Conservation (phyloP, 1,140 invertebrate species). For the Caligus rogercresseyi region DNA sequence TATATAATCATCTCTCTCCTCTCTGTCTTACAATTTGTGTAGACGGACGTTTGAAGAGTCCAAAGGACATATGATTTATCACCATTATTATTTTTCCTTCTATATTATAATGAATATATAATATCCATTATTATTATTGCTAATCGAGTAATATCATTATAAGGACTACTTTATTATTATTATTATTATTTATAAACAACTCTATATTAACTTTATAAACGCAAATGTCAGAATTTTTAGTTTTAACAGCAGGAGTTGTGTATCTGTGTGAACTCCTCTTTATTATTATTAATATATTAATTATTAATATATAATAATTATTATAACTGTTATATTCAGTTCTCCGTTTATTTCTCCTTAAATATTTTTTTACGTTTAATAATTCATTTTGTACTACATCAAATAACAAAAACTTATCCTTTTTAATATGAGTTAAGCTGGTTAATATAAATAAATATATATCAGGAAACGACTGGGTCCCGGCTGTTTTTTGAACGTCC, state of each 20-base stretch:
- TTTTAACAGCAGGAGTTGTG: not conserved
- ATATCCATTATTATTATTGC: not conserved
- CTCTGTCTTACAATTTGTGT: too few species aligned
- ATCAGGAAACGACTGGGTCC: too few species aligned
- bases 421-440: too few species aligned
- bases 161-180: not conserved
- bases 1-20: too few species aligned
- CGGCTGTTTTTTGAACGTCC: too few species aligned
- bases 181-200: conserved; percentile 8
- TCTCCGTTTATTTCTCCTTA: conserved; percentile 18
- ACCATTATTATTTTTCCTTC: too few species aligned
- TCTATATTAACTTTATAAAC: conserved; percentile 9
- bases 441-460: too few species aligned
- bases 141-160: not conserved
- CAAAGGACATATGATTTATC: too few species aligned
- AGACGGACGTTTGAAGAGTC: too few species aligned
- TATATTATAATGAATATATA: not conserved
- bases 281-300: conserved; percentile 4
- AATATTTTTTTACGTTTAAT: conserved; percentile 22
- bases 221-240: not conserved
- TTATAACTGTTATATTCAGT: conserved; percentile 13
- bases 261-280: not conserved
- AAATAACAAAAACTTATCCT: conserved; percentile 17
- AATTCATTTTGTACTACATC: conserved; percentile 19
- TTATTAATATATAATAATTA: conserved; percentile 11